Base-by-base conservation (phyloP, 2,888 invertebrate species). In the Drosophila borealis region DNA sequence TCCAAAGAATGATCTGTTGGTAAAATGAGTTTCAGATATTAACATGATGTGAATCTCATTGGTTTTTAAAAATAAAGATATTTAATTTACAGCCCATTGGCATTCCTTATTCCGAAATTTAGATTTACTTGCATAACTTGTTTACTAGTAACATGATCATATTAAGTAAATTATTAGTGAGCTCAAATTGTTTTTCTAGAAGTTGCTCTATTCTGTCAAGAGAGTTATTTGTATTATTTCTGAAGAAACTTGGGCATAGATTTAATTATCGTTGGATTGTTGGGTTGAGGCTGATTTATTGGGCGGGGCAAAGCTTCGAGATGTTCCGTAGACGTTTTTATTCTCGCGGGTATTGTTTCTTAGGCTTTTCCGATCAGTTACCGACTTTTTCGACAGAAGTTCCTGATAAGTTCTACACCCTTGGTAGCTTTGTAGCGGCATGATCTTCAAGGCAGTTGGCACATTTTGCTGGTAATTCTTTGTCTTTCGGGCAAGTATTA, bases 101-200 rank as follows among this genome's bases (percentile, higher is more conserved):
- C 37, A 37, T 50, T 39, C 37, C 37, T 25, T 56, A 62, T 54
- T 36, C 44, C 54, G n/a, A 64, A 21, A 17, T 46, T 50, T 11
- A 68, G 46, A 51, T 25, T 55, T 61, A 57, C 21, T 68, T 57
- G 62, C 54, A 62, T 60, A 51, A 34, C 11, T 55, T 60, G 17
- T 48, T 60, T 11, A 59, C 39, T 3, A 69, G 53, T 34, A 39
- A 36, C 49, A 59, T 50, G 29, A 64, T 46, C 37, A 64, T 59
- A 17, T 59, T 46, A 9, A 51, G 41, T 45, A 69, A 25, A 41
- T 54, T 64, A 34, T 37, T 51, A 3, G 41, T 60, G 14, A 51
- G 69, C 11, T 64, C 21, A 29, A 19, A 39, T 34, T 59, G 33
- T 54, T 57, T 65, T 19, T 53, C 39, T 37, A 61, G 13, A 1